These are phyloP conservation scores for Saimiri boliviensis DNA, from an alignment of 2,113 vertebrate genomes.

Conservation along the genomic window DNA sequence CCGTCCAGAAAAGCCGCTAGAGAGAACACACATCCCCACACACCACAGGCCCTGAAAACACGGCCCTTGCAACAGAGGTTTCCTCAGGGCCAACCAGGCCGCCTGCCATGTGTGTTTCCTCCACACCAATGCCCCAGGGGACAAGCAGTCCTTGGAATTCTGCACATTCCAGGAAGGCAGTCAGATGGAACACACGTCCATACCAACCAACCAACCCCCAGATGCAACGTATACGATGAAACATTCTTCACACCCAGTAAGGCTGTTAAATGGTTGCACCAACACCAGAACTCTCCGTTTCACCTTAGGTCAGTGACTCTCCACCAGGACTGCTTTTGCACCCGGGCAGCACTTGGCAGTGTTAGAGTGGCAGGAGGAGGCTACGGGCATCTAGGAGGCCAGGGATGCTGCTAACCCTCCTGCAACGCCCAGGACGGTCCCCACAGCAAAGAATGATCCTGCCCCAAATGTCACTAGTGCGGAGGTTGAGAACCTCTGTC, in stretches of 20 bases:
- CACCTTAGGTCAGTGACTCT: not conserved
- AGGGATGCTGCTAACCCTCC: not conserved
- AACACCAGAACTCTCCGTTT: constrained; percentile 88
- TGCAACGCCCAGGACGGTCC: not conserved
- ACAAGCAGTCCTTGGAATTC: constrained; percentile 93
- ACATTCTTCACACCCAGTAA: constrained; percentile 91
- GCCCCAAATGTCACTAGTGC: not conserved
- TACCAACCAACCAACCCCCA: constrained; percentile 91
- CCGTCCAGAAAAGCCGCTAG: constrained; percentile 96
- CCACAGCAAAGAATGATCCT: not conserved
- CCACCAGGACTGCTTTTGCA: not conserved
- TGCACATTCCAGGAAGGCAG: constrained; percentile 90
- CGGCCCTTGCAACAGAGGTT: constrained; percentile 93
- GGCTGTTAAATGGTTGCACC: constrained; percentile 92
- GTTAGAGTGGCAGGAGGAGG: not conserved
- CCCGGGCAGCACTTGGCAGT: not conserved
- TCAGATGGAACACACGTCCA: constrained; percentile 91
- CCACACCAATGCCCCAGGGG: constrained; percentile 91
- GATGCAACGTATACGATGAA: constrained; percentile 92
- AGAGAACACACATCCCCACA: constrained; percentile 93
- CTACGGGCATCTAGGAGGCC: not conserved
- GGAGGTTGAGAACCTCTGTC: constrained; percentile 44
- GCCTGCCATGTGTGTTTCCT: constrained; percentile 91
- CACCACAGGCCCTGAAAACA: constrained; percentile 93
- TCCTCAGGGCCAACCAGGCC: constrained; percentile 92